Conservation (phyloP, 2,888 invertebrate genomes). For the Clivina fossor region DNA sequence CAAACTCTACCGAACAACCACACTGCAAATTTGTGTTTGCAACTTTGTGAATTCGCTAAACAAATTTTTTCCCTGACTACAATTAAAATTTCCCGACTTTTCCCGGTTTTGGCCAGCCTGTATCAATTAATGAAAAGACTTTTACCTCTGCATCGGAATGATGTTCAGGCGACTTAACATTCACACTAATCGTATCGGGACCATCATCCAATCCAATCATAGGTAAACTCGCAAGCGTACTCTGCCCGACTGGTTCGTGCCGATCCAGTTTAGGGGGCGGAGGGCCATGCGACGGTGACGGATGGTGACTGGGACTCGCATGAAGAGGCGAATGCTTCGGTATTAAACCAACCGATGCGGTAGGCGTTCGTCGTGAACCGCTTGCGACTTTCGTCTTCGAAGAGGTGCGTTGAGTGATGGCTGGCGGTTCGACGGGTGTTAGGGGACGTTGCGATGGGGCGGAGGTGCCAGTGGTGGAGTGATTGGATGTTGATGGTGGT, state of each 20-base stretch:
- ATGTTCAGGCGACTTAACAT: conserved; percentile 43
- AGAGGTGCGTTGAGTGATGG: conserved; percentile 50
- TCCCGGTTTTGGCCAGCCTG: too few relatives aligned
- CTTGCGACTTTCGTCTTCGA: conserved; percentile 52
- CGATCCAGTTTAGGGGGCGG: conserved; percentile 51
- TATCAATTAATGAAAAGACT: background rate
- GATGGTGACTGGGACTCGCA: conserved; percentile 57
- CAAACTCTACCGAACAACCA: too few relatives aligned
- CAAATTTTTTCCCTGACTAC: too few relatives aligned
- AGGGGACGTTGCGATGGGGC: conserved; percentile 7
- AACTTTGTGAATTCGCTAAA: too few relatives aligned
- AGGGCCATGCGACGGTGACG: conserved; percentile 47
- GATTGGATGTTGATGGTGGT: conserved; percentile 41
- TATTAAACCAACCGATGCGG: conserved; percentile 55
- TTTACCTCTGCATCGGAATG: conserved; percentile 28
- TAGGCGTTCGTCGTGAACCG: conserved; percentile 48
- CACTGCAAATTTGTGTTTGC: too few relatives aligned
- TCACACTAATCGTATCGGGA: background rate
- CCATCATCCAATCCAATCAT: conserved; percentile 72
- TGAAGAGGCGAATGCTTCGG: conserved; percentile 63
- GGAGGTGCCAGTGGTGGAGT: background rate
- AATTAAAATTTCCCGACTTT: too few relatives aligned
- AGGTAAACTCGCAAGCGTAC: conserved; percentile 69
- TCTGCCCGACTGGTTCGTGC: conserved; percentile 64
- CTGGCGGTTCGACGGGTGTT: conserved; percentile 45